Evolutionary conservation across 2,888 invertebrate species (phyloP).

Genomic region (Ormyrus thymus): DNA sequence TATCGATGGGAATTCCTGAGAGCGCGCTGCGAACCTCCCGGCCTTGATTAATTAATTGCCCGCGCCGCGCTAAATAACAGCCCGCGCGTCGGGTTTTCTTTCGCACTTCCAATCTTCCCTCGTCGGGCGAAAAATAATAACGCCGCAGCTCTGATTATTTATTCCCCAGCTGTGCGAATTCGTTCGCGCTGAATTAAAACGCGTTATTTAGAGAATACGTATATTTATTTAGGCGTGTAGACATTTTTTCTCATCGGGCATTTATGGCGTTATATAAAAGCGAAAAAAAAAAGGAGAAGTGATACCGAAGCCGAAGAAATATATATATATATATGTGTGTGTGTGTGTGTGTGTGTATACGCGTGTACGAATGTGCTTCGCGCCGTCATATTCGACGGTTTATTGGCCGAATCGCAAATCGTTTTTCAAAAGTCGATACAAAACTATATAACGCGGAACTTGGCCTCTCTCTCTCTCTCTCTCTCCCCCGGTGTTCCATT

Average conservation of each 20-base stretch:
- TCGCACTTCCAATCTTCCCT: background rate
- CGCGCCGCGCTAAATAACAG: slow-evolving; percentile 22
- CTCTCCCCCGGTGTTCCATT: background rate
- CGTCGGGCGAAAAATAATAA: background rate
- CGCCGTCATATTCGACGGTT: background rate
- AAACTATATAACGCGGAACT: background rate
- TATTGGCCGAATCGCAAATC: slow-evolving; percentile 1
- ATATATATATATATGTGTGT: too few relatives aligned
- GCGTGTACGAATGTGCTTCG: background rate
- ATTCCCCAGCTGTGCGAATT: too few relatives aligned
- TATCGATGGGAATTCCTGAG: slow-evolving; percentile 26
- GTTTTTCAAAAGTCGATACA: slow-evolving; percentile 13
- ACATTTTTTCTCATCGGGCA: too few relatives aligned
- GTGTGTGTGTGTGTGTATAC: background rate
- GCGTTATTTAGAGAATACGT: too few relatives aligned
- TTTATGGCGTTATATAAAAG: too few relatives aligned
- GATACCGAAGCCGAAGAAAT: too few relatives aligned
- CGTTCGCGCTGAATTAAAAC: too few relatives aligned
- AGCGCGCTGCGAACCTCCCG: background rate
- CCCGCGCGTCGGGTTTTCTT: background rate
- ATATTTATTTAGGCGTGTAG: too few relatives aligned
- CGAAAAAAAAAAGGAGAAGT: too few relatives aligned
- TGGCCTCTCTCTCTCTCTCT: background rate
- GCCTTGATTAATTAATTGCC: slow-evolving; percentile 47
- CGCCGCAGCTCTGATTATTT: too few relatives aligned